Evolutionary conservation across 2,888 invertebrate species (phyloP).

Genomic region (Lamproptera curius): DNA sequence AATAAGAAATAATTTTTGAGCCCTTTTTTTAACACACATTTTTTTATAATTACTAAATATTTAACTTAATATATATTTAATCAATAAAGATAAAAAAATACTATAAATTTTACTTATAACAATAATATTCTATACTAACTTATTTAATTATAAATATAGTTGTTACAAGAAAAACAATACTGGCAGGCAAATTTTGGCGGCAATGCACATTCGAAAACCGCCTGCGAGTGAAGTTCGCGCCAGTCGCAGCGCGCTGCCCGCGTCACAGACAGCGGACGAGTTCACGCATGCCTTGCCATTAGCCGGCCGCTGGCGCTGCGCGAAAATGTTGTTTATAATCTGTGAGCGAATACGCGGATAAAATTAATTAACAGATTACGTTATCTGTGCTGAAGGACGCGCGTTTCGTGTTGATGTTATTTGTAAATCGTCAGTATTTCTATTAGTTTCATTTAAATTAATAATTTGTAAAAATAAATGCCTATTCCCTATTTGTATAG

Average conservation of each 20-base stretch:
- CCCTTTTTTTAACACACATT: not conserved
- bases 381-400: no score
- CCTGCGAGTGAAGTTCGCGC: slow-evolving; percentile 48
- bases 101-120: no score
- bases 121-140: no score
- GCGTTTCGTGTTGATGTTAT: no score
- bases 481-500: no score
- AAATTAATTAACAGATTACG: not conserved
- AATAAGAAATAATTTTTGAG: not conserved
- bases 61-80: no score
- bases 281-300: slow-evolving; percentile 64
- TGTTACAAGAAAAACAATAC: slow-evolving; percentile 25
- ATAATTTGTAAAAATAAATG: no score
- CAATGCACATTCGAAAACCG: slow-evolving; percentile 39
- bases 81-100: no score
- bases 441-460: no score
- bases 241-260: slow-evolving; percentile 36
- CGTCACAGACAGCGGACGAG: slow-evolving; percentile 47
- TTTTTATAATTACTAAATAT: no score
- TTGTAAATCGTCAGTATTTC: no score
- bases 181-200: slow-evolving; percentile 34
- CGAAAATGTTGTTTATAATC: slow-evolving; percentile 1
- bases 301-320: slow-evolving; percentile 23
- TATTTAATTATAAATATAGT: no score
- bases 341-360: not conserved